Base-by-base conservation (phyloP, 2,113 vertebrate genomes). In the Zapornia atra region DNA sequence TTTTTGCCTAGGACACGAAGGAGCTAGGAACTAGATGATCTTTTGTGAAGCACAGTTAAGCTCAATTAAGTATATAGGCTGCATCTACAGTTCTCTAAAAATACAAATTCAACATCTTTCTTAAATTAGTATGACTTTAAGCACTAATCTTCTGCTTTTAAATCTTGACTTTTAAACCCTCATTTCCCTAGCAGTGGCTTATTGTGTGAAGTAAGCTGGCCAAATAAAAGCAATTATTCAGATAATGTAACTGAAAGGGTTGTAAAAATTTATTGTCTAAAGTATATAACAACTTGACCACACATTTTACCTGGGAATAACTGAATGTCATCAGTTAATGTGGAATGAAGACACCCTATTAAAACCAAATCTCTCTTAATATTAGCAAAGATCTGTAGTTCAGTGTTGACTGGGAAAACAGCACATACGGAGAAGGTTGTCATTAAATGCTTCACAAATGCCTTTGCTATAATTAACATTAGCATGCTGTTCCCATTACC, bases 391-490 rank as follows among this genome's bases (percentile, higher is more conserved):
- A 68, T 66, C 20, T 82, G 36, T 57, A 83, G 64, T 90, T 91
- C 38, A 38, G 19, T 63, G 46, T 78, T 85, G 70, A 73, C 63
- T 61, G n/a, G 44, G 29, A 94, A 96, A 17, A 19, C 59, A 78
- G 15, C 16, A 64, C 54, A 48, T 18, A 44, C 42, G 64, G 40
- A 82, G 28, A 46, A 85, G 17, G 50, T 59, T 92, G 77, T 95
- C 56, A 73, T 51, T 94, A 92, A 87, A 91, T 15, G 24, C 60
- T 81, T 90, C 64, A 60, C 50, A 90, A 91, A 63, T 57, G 61
- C 11, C 33, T 87, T 70, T 75, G 26, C 70, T 46, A 18, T 57
- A 95, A 92, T 94, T 94, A 95, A 77, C 68, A 36, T 61, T 88
- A 79, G 29, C 53, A 48, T 76, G 66, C 34, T 90, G 54, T 72